phyloP scores from a whole-genome alignment of 2,888 invertebrate genomes.

The Drosophila infuscata region DNA sequence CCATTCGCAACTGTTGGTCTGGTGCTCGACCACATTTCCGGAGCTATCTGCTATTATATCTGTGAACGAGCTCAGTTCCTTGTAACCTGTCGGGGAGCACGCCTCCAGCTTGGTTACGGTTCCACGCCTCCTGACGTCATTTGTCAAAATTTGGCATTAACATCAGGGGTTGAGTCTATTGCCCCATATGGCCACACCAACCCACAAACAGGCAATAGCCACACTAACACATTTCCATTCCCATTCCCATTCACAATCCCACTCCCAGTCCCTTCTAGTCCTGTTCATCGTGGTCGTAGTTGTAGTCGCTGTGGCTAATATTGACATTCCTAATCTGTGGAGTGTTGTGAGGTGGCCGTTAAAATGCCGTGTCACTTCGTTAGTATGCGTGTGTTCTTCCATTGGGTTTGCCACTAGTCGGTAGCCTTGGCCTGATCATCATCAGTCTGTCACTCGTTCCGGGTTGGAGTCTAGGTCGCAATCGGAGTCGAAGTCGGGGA shows the following conservation, averaged over 20 bases:
- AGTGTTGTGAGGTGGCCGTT: constrained; percentile 66
- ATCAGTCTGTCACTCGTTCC: constrained; percentile 6
- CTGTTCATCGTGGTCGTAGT: constrained; percentile 23
- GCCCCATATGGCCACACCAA: constrained; percentile 13
- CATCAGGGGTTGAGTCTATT: constrained; percentile 4
- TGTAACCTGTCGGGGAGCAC: constrained; percentile 49
- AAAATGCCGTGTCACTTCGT: constrained; percentile 79
- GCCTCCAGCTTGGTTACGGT: constrained; percentile 34
- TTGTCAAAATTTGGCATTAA: constrained; percentile 65
- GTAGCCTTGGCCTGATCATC: constrained; percentile 45
- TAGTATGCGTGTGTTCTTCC: constrained; percentile 75
- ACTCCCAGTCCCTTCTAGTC: not conserved
- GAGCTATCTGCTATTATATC: constrained; percentile 29
- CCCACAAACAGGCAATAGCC: constrained; percentile 2
- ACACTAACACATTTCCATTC: constrained; percentile 15
- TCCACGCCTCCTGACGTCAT: constrained; percentile 69
- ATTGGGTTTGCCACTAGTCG: constrained; percentile 59
- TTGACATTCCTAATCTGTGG: constrained; percentile 78
- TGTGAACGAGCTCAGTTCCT: constrained; percentile 30
- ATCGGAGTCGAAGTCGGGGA: not conserved
- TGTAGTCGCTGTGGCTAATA: constrained; percentile 60
- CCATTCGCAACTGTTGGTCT: constrained; percentile 25
- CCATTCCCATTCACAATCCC: constrained; percentile 3
- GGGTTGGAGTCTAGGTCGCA: not conserved
- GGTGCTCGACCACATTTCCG: constrained; percentile 10